Base-by-base conservation (phyloP, 2,797 vertebrate species). In the Rhinogobio ventralis region DNA sequence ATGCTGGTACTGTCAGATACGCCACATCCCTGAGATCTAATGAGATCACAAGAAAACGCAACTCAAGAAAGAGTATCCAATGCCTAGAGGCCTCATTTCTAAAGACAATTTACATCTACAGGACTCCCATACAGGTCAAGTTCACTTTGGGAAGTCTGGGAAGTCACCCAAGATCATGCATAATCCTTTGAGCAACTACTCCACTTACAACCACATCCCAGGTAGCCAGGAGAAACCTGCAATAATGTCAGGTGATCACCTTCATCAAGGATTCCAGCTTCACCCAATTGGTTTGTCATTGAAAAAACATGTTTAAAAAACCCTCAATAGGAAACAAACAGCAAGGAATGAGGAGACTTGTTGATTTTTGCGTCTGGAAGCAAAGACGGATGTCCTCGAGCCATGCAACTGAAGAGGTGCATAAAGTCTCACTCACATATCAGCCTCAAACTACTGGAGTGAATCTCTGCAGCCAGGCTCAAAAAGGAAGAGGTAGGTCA, bases 401-500 rank as follows among this genome's bases (percentile, higher is more conserved):
- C 64, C 60, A 74, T 81, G 73, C 86, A 87, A 84, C 83, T 87
- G 68, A 81, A 83, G 64, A 74, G 55, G 51, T 74, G 69, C 77
- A 87, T 88, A 84, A 81, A 84, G 78, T 83, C 81, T 87, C 86
- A 90, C 86, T 90, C 81, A 87, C 83, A 85, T 86, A 79, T 64
- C 79, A 87, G 87, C 84, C 80, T 86, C 83, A 78, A 23, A 8
- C 87, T 88, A 89, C 75, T 57, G 85, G 79, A 82, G 86, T 79
- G 74, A 87, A 75, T 88, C 74, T 87, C 83, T 88, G 84, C 80
- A 72, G 81, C 74, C 84, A 88, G 77, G 84, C 86, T 88, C 84
- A 90, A 84, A 88, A 79, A 86, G 76, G 75, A 90, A 81, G 82
- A 88, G 87, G 86, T 82, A 86, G 83, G 60, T 86, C 81, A 90